phyloP scores from a whole-genome alignment of 2,888 invertebrate genomes.

The Netelia virgata region DNA sequence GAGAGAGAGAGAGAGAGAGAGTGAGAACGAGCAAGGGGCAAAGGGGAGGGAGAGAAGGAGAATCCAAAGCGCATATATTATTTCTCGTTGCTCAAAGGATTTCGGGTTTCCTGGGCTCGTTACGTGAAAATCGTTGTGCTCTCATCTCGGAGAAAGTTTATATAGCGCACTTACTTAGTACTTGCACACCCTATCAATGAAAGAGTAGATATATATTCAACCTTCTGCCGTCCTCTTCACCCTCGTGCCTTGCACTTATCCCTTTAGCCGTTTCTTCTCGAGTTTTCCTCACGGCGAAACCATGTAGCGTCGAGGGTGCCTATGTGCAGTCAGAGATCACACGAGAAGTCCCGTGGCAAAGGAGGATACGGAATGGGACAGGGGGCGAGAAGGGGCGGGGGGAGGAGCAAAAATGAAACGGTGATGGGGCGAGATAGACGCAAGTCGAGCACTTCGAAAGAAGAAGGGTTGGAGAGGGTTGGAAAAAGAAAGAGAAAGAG shows the following conservation, averaged over 20 bases:
- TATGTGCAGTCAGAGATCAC: conserved; percentile 40
- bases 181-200: neutral
- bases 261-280: neutral
- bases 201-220: neutral
- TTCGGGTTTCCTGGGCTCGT: conserved; percentile 14
- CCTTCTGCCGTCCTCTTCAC: neutral
- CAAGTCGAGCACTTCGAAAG: conserved; percentile 49
- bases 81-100: conserved; percentile 9
- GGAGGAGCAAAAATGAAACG: conserved; percentile 5
- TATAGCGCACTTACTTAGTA: neutral
- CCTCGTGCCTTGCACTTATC: neutral
- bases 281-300: conserved; percentile 11
- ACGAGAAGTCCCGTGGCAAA: conserved; percentile 33
- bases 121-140: conserved; percentile 6
- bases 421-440: conserved; percentile 30
- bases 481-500: conserved; percentile 41
- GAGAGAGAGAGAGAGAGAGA: no score
- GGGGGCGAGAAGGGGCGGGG: neutral
- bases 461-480: conserved; percentile 61
- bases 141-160: conserved; percentile 8
- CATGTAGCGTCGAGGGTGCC: conserved; percentile 1
- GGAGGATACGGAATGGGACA: neutral
- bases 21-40: no score
- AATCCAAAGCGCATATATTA: neutral
- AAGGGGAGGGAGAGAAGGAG: neutral